These are phyloP conservation scores for Sphaerophoria rueppellii DNA, from an alignment of 2,888 invertebrate genomes.

Conservation along the genomic window DNA sequence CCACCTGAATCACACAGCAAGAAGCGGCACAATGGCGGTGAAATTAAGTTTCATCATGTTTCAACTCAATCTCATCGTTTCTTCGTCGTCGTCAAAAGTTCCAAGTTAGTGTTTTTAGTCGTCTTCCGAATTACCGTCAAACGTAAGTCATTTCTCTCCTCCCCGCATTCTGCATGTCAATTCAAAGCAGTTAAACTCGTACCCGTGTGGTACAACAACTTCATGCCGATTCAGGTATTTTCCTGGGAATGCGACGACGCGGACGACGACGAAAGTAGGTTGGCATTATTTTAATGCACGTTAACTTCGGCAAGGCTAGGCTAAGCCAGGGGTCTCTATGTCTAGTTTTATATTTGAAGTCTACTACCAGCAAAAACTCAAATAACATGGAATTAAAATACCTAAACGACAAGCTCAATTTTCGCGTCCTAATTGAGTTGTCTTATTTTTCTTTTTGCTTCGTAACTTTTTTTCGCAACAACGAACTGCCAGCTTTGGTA, in stretches of 20 bases:
- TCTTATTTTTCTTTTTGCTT: conserved; percentile 8
- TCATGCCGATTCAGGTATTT: conserved; percentile 23
- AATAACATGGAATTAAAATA: conserved; percentile 50
- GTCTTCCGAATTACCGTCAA: conserved; percentile 21
- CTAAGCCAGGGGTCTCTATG: conserved; percentile 28
- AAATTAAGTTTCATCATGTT: conserved; percentile 60
- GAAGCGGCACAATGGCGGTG: not conserved
- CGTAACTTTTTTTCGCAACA: not conserved
- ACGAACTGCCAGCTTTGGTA: conserved; percentile 9
- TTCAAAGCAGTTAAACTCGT: not conserved
- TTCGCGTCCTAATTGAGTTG: conserved; percentile 55
- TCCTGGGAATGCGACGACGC: conserved; percentile 62
- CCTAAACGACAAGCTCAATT: conserved; percentile 38
- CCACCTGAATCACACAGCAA: conserved; percentile 33
- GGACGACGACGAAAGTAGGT: conserved; percentile 65
- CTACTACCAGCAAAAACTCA: conserved; percentile 20
- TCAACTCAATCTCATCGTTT: conserved; percentile 49
- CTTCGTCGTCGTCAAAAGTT: not conserved
- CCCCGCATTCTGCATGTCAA: not conserved
- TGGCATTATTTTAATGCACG: conserved; percentile 33
- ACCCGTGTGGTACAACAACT: not conserved
- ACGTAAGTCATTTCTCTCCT: conserved; percentile 10
- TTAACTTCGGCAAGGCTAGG: conserved; percentile 21
- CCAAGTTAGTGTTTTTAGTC: not conserved
- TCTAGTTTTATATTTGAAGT: conserved; percentile 32